A percentile compares a stretch with the other conserved stretches of the same genome.
Evolutionary conservation across 2,888 invertebrate genomes (phyloP).

Genomic region (Phorcus lineatus): DNA sequence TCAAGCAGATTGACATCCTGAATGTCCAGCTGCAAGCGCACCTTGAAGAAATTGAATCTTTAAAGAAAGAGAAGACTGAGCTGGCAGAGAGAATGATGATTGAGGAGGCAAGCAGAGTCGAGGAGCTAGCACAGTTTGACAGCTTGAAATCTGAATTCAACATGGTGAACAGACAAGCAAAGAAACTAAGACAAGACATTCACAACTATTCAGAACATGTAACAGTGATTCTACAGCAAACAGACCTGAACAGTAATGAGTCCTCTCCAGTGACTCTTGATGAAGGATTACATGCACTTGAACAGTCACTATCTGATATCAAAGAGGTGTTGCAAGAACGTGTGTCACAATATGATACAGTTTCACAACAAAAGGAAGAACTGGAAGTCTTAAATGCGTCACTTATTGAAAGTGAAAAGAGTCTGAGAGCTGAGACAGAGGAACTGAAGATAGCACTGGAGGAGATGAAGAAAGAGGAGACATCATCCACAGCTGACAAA

Average conservation of each 20-base stretch:
- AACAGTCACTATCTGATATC: background rate
- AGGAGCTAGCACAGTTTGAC: background rate
- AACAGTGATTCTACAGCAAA: background rate
- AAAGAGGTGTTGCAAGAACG: no score
- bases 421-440: background rate
- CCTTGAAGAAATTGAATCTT: conserved; percentile 30
- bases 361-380: no score
- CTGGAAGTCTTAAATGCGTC: no score
- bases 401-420: background rate
- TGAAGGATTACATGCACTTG: background rate
- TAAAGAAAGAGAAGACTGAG: background rate
- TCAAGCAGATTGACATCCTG: background rate
- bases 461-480: background rate
- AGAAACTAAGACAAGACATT: background rate
- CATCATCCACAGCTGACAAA: conserved; percentile 28
- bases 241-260: background rate
- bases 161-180: background rate
- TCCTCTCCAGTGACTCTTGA: background rate
- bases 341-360: no score
- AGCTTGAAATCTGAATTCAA: background rate
- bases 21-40: background rate
- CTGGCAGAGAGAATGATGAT: background rate
- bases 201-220: background rate
- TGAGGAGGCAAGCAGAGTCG: background rate
- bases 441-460: background rate